Evolutionary conservation across 2,797 vertebrate species (phyloP), one percentile per base, ranked within the genome.

Genomic region (Diglossa cyanea): DNA sequence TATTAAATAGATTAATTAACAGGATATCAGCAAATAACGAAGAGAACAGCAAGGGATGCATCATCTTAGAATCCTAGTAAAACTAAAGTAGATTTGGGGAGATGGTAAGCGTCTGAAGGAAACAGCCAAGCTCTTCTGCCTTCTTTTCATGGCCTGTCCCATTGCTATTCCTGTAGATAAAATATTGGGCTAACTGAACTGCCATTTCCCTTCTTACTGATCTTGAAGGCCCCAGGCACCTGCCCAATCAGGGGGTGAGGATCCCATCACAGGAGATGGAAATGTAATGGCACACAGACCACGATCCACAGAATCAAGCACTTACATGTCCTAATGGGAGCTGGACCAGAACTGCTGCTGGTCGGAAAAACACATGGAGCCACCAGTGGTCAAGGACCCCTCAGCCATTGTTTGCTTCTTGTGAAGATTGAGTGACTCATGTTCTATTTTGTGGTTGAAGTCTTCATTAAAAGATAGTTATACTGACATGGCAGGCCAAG

Each of bases 331-430:
- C 42, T 61, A 18, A 39, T 11, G 17, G 14, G 17, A 57, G 20
- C 7, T 33, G 19, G 24, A 57, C 7, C 42, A 39, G 37, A 63
- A 31, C n/a, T 9, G 11, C 17, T 45, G 14, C 24, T 57, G 44
- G 8, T 23, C 39, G 30, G 20, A 20, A 57, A 70, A 63, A 16
- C 5, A 5, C 17, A 3, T 3, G 2, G 21, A 51, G 39, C 6
- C 14, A 35, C 7, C 25, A 26, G 7, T 18, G 14, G 17, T 31
- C 37, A 45, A 50, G 21, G 24, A 70, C 6, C 14, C 24, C 11
- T 51, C 8, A 57, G 19, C 11, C 8, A 33, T 8, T 1, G 0
- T 19, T 62, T 45, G 1, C 5, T 31, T 57, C 37, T 51, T 45
- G 20, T 18, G 12, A 50, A 20, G 10, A 44, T 0, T 37, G 35